Evolutionary conservation across 1,140 invertebrate genomes (phyloP), one percentile per base, ranked within the genome.

Genomic region (Xylocopa sonorina): DNA sequence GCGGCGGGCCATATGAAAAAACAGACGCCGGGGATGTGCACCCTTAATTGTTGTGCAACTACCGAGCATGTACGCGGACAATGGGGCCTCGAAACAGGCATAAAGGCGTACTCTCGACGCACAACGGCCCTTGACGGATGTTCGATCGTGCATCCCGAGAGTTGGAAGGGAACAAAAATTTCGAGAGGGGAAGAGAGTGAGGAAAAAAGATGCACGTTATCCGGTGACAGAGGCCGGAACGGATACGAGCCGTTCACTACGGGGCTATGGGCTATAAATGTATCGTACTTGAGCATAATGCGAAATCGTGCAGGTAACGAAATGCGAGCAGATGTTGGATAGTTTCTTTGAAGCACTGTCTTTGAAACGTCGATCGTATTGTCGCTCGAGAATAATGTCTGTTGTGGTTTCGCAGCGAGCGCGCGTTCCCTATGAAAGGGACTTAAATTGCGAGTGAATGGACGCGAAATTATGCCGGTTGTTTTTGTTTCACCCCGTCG

Each of bases 311-410:
- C 84, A 87, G 82, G 86, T 89, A 89, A 85, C 73, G 83, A 89
- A 90, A 89, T 81, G 78, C 72, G 82, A 80, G 84, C 90, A 91
- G 89, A 90, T 91, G 90, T 90, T 90, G 81, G 86, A 90, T 89
- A 87, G 83, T 83, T n/a, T 88, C 88, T 89, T 85, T 87, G 83
- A 87, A 85, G 81, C 74, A 75, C 58, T 62, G 58, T 62, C 58
- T 62, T 62, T 87, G 84, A 88, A 85, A 83, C 74, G 75, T 87
- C 85, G 83, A 88, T 89, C 80, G 69, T 46, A 88, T 88, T 90
- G 87, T 85, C 51, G 55, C 34, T 41, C 32, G 68, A 87, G 86
- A 86, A 86, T 87, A 81, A 89, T 89, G 88, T 34, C 29, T 68
- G 64, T 90, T 91, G 90, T 86, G 90, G 88, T 90, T 89, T 87